A percentile compares a stretch with the other conserved stretches of the same genome.
Conservation (phyloP, 2,888 invertebrate species). For the Oscheius sp. region DNA sequence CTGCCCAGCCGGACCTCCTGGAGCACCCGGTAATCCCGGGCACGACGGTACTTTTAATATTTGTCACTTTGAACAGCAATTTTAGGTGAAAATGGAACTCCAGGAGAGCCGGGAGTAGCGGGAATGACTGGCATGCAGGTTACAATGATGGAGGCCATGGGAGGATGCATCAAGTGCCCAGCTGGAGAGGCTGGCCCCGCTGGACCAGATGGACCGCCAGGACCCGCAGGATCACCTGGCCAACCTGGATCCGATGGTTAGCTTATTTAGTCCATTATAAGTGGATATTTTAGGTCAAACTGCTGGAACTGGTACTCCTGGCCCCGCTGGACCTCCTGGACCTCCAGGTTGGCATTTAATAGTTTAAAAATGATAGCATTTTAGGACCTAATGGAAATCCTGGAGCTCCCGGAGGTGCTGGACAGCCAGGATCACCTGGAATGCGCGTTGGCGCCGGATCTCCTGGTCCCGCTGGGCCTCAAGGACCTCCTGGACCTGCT, state of each 20-base stretch:
- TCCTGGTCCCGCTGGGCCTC: constrained; percentile 19
- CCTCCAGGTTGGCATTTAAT: background rate
- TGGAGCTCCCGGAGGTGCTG: background rate
- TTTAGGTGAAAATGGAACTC: constrained; percentile 14
- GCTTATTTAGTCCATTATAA: background rate
- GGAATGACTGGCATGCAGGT: constrained; percentile 22
- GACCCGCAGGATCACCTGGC: background rate
- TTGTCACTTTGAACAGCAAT: too few relatives aligned
- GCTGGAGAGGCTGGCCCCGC: constrained; percentile 19
- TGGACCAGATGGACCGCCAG: constrained; percentile 19
- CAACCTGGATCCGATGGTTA: background rate
- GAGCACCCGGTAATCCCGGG: constrained; percentile 3
- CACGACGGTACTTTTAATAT: too few relatives aligned
- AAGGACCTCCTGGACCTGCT: constrained; percentile 13
- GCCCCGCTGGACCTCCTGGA: constrained; percentile 14
- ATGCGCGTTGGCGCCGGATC: background rate
- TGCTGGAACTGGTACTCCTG: constrained; percentile 5
- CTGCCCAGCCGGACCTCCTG: constrained; percentile 26
- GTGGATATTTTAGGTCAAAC: background rate
- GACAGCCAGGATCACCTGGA: constrained; percentile 24
- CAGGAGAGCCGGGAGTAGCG: constrained; percentile 9
- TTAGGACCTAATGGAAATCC: background rate
- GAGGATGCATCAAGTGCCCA: constrained; percentile 22
- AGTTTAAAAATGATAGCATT: background rate
- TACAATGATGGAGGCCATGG: constrained; percentile 20